Evolutionary conservation across 2,113 vertebrate genomes (phyloP), one percentile per base, ranked within the genome.

Genomic region (Neoarius graeffei): DNA sequence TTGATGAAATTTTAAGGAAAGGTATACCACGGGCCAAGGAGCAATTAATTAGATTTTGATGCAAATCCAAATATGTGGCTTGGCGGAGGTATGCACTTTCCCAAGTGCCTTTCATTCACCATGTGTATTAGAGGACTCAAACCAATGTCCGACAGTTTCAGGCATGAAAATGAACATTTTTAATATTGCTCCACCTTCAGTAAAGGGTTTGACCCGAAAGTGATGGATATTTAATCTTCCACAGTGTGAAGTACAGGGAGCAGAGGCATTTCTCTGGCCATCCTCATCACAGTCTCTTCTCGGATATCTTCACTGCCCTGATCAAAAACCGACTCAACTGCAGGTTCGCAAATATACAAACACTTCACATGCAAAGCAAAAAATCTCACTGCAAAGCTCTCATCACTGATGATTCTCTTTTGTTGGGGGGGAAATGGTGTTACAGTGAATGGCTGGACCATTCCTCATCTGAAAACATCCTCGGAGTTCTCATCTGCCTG

Each of bases 211-310:
- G 27, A 15, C 25, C 13, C 8, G 1, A 71, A 59, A 84, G 48
- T 59, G 19, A 19, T 57, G 2, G 35, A 30, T 85, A 64, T 82
- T 79, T 83, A 62, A 57, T 30, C 2, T 80, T 85, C 89, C 86
- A 48, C 85, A 98, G 96, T 62, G 67, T 95, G 89, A 96, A 94
- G 83, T 98, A 97, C 91, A 96, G 93, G 93, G 96, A 97, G 89
- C 96, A 97, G 88, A 97, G 96, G 92, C 94, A 95, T 93, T 98
- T 98, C 93, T 97, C 95, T 90, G 93, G 93, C 77, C 96, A 96
- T 86, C 94, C 95, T 0, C 93, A 95, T 71, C 90, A 89, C 19
- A 92, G 91, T 56, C 85, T 96, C 17, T 99, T 99, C 95, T 93
- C 95, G 27, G 92, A 96, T 27, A 96, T 97, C 89, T 96, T 99